Evolutionary conservation across 2,113 vertebrate genomes (phyloP).

Genomic region (Prinia subflava): DNA sequence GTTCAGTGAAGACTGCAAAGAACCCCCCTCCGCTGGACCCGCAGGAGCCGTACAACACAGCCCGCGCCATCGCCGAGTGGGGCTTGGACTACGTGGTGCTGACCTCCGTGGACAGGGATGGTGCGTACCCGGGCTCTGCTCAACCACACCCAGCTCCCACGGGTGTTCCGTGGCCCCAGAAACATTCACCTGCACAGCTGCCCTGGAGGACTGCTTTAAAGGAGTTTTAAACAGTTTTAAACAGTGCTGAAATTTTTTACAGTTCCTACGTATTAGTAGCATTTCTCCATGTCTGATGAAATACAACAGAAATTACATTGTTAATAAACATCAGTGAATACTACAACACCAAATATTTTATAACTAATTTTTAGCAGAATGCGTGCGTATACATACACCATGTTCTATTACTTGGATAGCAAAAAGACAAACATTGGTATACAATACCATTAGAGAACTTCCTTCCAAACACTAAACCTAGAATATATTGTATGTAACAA

Average conservation of each 20-base stretch:
- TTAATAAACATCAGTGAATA: background rate
- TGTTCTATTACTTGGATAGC: background rate
- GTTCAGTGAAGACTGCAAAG: conserved; percentile 92
- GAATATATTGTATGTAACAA: background rate
- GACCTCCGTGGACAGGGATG: conserved; percentile 95
- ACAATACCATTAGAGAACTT: background rate
- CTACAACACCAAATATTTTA: background rate
- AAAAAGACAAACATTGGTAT: background rate
- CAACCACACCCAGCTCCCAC: accelerated
- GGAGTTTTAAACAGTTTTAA: background rate
- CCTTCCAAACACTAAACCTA: background rate
- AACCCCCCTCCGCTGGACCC: conserved; percentile 85
- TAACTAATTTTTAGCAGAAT: background rate
- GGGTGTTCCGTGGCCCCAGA: accelerated
- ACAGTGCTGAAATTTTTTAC: background rate
- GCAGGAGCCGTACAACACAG: conserved; percentile 88
- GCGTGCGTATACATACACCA: too few relatives aligned
- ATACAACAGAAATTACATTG: background rate
- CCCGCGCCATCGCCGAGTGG: conserved; percentile 90
- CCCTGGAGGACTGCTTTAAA: background rate
- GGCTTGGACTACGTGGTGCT: conserved; percentile 98
- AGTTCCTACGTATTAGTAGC: background rate
- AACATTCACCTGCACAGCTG: background rate
- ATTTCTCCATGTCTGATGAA: background rate
- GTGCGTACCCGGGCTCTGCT: conserved; percentile 62